Percentiles rank a stretch among this genome's conserved stretches.
Evolutionary conservation across 2,113 vertebrate genomes (phyloP).

Genomic region (Paedocypris sp.): DNA sequence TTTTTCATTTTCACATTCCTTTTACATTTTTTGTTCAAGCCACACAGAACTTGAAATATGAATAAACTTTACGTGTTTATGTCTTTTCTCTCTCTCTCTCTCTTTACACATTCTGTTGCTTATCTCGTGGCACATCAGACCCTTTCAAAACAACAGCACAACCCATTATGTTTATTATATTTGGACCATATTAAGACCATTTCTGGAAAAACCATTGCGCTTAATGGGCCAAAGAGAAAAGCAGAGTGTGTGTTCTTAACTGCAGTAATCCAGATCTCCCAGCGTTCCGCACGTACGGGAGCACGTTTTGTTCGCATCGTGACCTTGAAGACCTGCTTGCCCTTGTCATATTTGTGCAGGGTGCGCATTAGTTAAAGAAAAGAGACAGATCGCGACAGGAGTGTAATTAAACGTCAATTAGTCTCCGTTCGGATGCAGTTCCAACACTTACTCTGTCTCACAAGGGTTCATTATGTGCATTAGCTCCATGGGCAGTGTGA

Average conservation of each 20-base stretch:
- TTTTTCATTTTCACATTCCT: too few species aligned
- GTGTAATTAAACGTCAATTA: slow-evolving; percentile 13
- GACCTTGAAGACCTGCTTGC: neutral
- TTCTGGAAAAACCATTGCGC: neutral
- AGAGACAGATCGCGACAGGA: neutral
- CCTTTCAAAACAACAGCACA: slow-evolving; percentile 7
- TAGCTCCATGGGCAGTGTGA: slow-evolving; percentile 10
- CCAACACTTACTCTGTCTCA: neutral
- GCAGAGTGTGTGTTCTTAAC: neutral
- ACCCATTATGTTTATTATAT: slow-evolving; percentile 15
- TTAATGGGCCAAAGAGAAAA: slow-evolving; percentile 11
- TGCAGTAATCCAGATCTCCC: slow-evolving; percentile 6
- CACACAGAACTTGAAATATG: too few species aligned
- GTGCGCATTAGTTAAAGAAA: neutral
- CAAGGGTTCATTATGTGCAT: slow-evolving; percentile 12
- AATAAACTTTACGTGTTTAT: too few species aligned
- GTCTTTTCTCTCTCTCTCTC: neutral
- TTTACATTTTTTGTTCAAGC: too few species aligned
- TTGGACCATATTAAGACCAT: slow-evolving; percentile 5
- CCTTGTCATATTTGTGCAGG: neutral
- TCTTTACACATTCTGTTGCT: slow-evolving; percentile 3
- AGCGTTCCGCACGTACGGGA: neutral
- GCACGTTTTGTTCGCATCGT: neutral
- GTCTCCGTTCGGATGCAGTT: slow-evolving; percentile 1
- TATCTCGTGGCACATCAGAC: neutral